These are phyloP conservation scores for Parasteatoda lunata DNA, from an alignment of 2,888 invertebrate species.

Conservation along the genomic window DNA sequence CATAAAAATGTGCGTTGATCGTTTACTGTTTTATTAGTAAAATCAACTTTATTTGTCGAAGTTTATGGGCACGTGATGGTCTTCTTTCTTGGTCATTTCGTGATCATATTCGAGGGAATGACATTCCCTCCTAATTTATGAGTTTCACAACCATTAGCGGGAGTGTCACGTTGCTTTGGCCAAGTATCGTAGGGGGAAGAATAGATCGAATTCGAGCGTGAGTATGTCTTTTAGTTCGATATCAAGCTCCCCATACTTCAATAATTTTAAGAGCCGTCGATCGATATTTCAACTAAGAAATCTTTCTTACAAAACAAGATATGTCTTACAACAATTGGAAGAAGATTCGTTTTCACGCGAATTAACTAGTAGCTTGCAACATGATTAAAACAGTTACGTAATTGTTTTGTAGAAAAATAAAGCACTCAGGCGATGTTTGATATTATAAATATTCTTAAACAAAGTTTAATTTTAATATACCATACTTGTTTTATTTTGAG, in stretches of 20 bases:
- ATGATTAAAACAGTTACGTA: too few species aligned
- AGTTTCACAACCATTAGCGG: slow-evolving; percentile 20
- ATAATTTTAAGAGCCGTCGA: slow-evolving; percentile 38
- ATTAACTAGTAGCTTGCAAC: too few species aligned
- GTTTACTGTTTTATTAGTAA: not conserved
- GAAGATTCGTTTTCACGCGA: too few species aligned
- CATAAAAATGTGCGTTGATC: not conserved
- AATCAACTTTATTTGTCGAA: not conserved
- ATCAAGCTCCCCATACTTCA: slow-evolving; percentile 25
- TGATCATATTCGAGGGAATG: slow-evolving; percentile 1
- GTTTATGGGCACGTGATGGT: not conserved
- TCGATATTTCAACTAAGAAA: slow-evolving; percentile 8
- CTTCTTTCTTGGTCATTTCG: not conserved
- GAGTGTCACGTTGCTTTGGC: slow-evolving; percentile 18
- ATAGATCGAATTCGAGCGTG: not conserved
- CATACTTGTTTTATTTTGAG: too few species aligned
- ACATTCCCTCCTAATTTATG: slow-evolving; percentile 33
- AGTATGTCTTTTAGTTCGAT: not conserved
- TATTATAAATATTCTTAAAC: too few species aligned
- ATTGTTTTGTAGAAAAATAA: too few species aligned
- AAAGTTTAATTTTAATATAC: too few species aligned
- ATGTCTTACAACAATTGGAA: too few species aligned
- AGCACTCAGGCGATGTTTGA: too few species aligned
- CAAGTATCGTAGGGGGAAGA: not conserved
- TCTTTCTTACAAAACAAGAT: too few species aligned